Evolutionary conservation across 2,113 vertebrate species (phyloP), one percentile per base, ranked within the genome.

Genomic region (Lethenteron camtschaticum): DNA sequence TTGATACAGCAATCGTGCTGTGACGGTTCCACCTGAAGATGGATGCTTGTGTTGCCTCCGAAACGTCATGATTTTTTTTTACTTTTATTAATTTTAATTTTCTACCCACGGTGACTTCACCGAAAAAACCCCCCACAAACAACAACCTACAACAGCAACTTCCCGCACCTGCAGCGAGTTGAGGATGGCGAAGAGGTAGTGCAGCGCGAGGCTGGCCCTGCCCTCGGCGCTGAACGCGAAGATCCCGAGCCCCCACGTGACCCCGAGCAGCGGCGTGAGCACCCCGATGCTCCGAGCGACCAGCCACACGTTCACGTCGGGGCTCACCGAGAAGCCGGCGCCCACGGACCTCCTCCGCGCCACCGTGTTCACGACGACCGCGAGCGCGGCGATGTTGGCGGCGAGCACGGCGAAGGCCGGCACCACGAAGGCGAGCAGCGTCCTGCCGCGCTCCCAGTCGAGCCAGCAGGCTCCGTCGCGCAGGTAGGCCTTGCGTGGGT

Each of bases 181-280:
- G 70, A 87, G 83, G 58, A 87, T 68, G 0, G 85, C 78, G 55
- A 89, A 90, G 1, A 79, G 70, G 8, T 82, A 1, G 0, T 86
- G 81, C 74, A 85, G 76, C 72, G 80, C 76, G 1, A 18, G 56
- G 1, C 72, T 58, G 0, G 14, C 1, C 70, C 78, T 76, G 71
- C 10, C 0, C 72, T 8, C 2, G 74, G 24, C 24, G 24, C 24
- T 24, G 24, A 87, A 76, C 0, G 81, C 85, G 3, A 81, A 83
- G 55, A 89, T 74, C 71, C 87, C 88, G 73, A 90, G 80, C 14
- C 80, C 79, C 88, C 88, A 89, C 9, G 88, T 90, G 55, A 91
- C 79, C 68, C 88, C 87, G 72, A 91, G 79, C 58, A 90, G 72
- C n/a, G 88, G 88, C 1, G 86, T 88, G 71, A 90, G 78, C 68